Percentiles rank a stretch among this genome's conserved stretches.
phyloP scores from a whole-genome alignment of 2,113 vertebrate species.

The Leucopsar rothschildi region DNA sequence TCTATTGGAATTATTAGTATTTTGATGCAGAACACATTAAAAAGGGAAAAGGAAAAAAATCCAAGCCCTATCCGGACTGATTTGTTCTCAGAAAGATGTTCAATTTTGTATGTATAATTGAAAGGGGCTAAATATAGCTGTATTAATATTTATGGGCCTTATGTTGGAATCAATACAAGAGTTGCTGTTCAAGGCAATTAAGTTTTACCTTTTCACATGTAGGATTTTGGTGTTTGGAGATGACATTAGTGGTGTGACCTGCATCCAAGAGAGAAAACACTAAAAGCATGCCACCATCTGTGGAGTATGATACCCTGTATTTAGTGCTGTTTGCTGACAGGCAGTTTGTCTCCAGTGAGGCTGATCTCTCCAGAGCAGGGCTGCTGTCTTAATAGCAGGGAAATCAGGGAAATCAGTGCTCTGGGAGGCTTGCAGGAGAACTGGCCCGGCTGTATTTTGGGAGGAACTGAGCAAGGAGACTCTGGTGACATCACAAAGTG shows the following conservation, averaged over 20 bases:
- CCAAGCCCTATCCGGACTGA: slow-evolving; percentile 1
- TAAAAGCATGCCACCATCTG: slow-evolving; percentile 31
- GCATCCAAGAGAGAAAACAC: slow-evolving; percentile 18
- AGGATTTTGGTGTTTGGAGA: slow-evolving; percentile 38
- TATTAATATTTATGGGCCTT: slow-evolving; percentile 66
- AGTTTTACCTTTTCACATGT: slow-evolving; percentile 60
- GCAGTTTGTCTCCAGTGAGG: slow-evolving; percentile 18
- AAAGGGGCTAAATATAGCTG: slow-evolving; percentile 61
- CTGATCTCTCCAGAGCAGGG: neutral
- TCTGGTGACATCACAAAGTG: neutral
- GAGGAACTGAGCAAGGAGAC: neutral
- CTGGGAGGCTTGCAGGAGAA: neutral
- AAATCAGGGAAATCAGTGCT: neutral
- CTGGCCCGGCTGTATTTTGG: neutral
- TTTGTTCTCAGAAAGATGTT: slow-evolving; percentile 57
- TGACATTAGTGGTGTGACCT: slow-evolving; percentile 47
- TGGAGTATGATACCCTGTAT: neutral
- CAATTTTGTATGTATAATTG: slow-evolving; percentile 62
- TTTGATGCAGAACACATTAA: slow-evolving; percentile 1
- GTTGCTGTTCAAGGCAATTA: slow-evolving; percentile 64
- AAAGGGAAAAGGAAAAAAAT: neutral
- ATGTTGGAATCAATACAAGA: slow-evolving; percentile 53
- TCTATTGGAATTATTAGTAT: neutral
- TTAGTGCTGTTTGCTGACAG: slow-evolving; percentile 31
- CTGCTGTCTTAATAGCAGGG: neutral